Base-by-base conservation (phyloP, 2,113 vertebrate species). In the Odobenus rosmarus region DNA sequence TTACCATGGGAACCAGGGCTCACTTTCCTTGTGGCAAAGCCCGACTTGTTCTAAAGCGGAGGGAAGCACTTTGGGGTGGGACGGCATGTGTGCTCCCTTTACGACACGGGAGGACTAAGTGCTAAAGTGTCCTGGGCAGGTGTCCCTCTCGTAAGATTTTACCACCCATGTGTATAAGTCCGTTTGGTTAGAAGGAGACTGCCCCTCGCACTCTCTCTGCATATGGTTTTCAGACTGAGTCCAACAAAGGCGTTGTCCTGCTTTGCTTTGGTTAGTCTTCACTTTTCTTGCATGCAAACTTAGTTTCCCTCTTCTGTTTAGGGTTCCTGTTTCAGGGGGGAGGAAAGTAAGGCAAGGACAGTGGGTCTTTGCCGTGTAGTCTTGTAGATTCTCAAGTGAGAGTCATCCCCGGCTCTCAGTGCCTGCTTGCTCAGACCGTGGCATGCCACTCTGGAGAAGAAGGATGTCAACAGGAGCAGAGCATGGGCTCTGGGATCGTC, bases 301-400 rank as follows among this genome's bases (percentile, higher is more conserved):
- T 33, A 24, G 3, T 8, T 31, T 62, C 49, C 88, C 1, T 2
- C 42, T 39, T 3, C 2, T 0, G 55, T 39, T 10, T 3, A 0
- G 51, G 36, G 31, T 4, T 26, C 53, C 26, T 0, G 3, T 24
- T 53, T 5, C 18, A 4, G 51, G 72, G 72, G 31, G 2, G 9
- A 18, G 33, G 51, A 7, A 12, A 7, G 55, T 42, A 13, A 76
- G 18, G 85, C 23, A 1, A 4, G 28, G 3, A 1, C 11, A 16
- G 23, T 12, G 36, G 23, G 55, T 31, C 62, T 42, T 59, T 4
- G 31, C 23, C 0, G 5, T 15, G 57, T 46, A 0, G 11, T 69
- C 4, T 42, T 19, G 2, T 18, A 12, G 57, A 33, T 57, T 3
- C 11, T 62, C 42, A 31, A 26, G 42, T 1, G 26, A 4, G 42